Evolutionary conservation across 2,113 vertebrate species (phyloP).

Genomic region (Chloroceryle aenea): DNA sequence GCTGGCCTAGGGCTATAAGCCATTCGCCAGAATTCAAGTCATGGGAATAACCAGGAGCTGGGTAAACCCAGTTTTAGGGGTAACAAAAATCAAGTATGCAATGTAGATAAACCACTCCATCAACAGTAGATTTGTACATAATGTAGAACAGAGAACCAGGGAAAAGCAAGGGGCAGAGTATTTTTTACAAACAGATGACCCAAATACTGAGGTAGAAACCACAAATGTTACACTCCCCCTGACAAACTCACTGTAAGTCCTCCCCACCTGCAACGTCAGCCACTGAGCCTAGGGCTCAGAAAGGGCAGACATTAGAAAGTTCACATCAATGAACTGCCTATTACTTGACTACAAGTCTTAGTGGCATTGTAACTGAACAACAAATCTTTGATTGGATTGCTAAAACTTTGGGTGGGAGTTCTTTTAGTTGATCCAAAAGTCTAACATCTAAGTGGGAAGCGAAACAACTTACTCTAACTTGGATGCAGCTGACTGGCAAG

Average conservation of each 20-base stretch:
- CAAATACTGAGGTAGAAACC: background rate
- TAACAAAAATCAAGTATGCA: background rate
- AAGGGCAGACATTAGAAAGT: background rate
- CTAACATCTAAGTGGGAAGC: background rate
- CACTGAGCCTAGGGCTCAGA: background rate
- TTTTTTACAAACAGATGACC: background rate
- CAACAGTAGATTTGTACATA: background rate
- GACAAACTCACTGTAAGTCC: background rate
- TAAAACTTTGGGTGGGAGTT: rapidly evolving
- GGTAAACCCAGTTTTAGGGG: background rate
- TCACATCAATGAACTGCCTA: background rate
- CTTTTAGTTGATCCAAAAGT: background rate
- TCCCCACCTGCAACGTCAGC: background rate
- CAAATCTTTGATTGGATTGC: background rate
- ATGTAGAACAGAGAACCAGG: background rate
- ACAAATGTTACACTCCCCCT: background rate
- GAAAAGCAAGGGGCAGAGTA: background rate
- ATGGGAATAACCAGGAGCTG: background rate
- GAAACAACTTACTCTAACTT: background rate
- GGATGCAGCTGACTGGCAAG: background rate
- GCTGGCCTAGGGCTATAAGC: background rate
- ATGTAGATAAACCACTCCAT: background rate
- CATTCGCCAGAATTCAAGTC: background rate
- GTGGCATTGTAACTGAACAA: rapidly evolving
- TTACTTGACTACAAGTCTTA: background rate